phyloP scores from a whole-genome alignment of 2,888 invertebrate species.

The Altica lythri region DNA sequence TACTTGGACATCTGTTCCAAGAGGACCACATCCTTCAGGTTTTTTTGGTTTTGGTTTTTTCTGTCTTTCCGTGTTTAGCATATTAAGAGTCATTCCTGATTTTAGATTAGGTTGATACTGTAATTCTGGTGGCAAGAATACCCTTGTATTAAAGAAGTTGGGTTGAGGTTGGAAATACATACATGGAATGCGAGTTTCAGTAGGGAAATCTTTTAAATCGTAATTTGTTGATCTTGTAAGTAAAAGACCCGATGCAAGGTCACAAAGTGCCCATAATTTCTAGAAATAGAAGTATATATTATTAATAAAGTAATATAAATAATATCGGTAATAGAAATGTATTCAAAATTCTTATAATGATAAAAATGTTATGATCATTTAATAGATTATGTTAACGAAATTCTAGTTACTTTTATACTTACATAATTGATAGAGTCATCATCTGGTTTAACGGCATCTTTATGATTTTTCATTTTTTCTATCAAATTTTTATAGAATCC shows the following conservation, averaged over 20 bases:
- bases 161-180: constrained; percentile 86
- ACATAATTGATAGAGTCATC: constrained; percentile 84
- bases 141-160: constrained; percentile 74
- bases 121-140: constrained; percentile 82
- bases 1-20: constrained; percentile 67
- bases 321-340: neutral
- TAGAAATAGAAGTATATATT: constrained; percentile 52
- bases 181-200: constrained; percentile 83
- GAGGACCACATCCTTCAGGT: constrained; percentile 62
- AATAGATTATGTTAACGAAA: neutral
- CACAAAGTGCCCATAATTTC: constrained; percentile 97
- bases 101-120: constrained; percentile 63
- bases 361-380: too few relatives aligned
- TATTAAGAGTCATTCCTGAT: constrained; percentile 54
- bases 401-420: constrained; percentile 52
- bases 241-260: constrained; percentile 89
- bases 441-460: constrained; percentile 83
- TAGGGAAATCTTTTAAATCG: constrained; percentile 87
- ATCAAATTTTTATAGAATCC: constrained; percentile 93
- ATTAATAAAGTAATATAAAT: neutral
- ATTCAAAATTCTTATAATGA: neutral
- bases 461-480: constrained; percentile 93
- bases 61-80: constrained; percentile 56
- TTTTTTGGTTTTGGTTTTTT: constrained; percentile 59
- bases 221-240: constrained; percentile 85